Base-by-base conservation (phyloP, 2,113 vertebrate genomes). In the Acrocephalus arundinaceus region DNA sequence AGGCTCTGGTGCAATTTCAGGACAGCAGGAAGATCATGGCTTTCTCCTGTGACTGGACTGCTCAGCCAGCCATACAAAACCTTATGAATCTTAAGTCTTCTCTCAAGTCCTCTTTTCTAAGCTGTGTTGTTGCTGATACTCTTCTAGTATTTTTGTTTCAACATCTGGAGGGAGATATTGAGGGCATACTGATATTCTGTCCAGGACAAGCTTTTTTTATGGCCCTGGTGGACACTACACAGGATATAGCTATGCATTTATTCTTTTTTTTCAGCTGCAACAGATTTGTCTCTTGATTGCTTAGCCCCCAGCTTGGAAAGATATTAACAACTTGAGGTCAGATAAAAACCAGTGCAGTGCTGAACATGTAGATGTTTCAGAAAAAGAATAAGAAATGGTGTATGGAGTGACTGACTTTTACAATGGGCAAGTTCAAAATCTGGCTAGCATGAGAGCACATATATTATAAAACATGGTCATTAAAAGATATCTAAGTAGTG, bases 371-470 rank as follows among this genome's bases (percentile, higher is more conserved):
- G 27, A n/a, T 21, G 4, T 70, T 91, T 62, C 24, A 65, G 43
- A 51, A 83, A 63, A 46, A 48, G 2, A 41, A 6, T 10, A 54
- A 87, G 18, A 87, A 74, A 62, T 16, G 11, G 5, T 31, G 8
- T 31, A 33, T 0, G 3, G 18, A 63, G 30, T 35, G 43, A 74
- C 30, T 86, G 45, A 28, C 31, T 90, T 82, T 57, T n/a, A 68
- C 31, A 68, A 20, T 2, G 8, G 37, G 4, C 37, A 66, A 58
- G 13, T 61, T 83, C 27, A 85, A 37, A 68, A 45, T 31, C 7
- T 51, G 52, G 4, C 52, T 51, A 51, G 25, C 7, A 1, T 57
- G 27, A 63, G 15, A 72, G 35, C 0, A 0, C 4, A 5, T 31
- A 3, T 17, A 3, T 68, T 49, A 61, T 8, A 14, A 72, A 92